Evolutionary conservation across 2,888 invertebrate genomes (phyloP), one percentile per base, ranked within the genome.

Genomic region (Drosophila anomalipes): DNA sequence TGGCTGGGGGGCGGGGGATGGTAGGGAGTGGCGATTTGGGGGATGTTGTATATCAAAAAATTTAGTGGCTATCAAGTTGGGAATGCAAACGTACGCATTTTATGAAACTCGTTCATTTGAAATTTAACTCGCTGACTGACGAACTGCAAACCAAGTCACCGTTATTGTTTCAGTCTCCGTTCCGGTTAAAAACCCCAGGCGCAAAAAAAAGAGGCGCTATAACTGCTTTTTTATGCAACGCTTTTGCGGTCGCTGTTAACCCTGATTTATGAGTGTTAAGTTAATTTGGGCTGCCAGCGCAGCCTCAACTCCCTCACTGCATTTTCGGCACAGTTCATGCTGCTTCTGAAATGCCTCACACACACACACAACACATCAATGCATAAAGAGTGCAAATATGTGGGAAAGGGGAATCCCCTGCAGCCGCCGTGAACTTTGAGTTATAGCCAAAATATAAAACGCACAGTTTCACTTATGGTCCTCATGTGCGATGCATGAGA

Each of bases 231-330:
- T 86, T 89, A 83, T 86, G 85, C 71, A 86, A 76, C 87, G 70
- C 82, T 84, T 82, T 84, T 86, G 86, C 83, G 86, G 89, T 79
- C 53, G 82, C 89, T 74, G 85, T 79, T 85, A 87, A 86, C 89
- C 76, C 79, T 87, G 87, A 87, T 87, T 87, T 87, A 87, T 87
- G 86, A 75, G 86, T 86, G 89, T 87, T 87, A 80, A 89, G 89
- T 87, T 87, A 87, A 87, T 87, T 87, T 89, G 88, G 70, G 76
- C 79, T 77, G 75, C 77, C 75, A 72, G 61, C 63, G 58, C 60
- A 58, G 57, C 54, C 53, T 37, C n/a, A 39, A 16, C 16, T 28
- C 56, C 26, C 70, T 60, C 66, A 39, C 53, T 26, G 68, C 70
- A 57, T 63, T 86, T 83, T 72, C 49, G 79, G 64, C 60, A 41